These are phyloP conservation scores for Euthynnus affinis DNA, from an alignment of 2,797 vertebrate genomes.

Conservation along the genomic window DNA sequence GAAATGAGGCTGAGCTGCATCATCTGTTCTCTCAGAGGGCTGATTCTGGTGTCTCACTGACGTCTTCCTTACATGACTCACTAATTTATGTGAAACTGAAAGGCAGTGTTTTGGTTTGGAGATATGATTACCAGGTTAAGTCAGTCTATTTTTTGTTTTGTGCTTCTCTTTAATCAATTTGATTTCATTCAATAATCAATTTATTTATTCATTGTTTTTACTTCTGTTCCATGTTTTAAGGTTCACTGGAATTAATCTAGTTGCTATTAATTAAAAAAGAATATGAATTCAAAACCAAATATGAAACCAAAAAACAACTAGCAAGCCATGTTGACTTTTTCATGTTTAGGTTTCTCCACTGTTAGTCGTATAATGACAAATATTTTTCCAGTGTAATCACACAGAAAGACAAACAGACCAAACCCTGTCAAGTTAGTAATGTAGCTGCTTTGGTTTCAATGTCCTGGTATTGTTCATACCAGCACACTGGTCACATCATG, in stretches of 20 bases:
- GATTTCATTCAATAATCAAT: neutral
- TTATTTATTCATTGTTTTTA: neutral
- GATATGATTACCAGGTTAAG: too few species aligned
- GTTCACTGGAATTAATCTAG: too few species aligned
- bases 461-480: neutral
- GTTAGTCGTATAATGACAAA: too few species aligned
- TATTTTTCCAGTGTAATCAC: neutral
- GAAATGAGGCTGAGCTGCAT: constrained; percentile 23
- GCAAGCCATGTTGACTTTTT: neutral
- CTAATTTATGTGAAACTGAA: neutral
- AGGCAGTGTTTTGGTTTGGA: too few species aligned
- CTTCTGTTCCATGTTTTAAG: too few species aligned
- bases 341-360: neutral
- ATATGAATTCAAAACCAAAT: too few species aligned
- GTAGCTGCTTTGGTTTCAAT: neutral
- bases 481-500: too few species aligned
- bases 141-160: neutral
- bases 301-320: too few species aligned
- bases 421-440: neutral
- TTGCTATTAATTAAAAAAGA: too few species aligned
- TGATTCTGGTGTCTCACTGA: constrained; percentile 1
- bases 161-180: neutral
- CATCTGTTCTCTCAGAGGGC: neutral
- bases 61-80: neutral
- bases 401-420: neutral